A percentile compares a stretch with the other conserved stretches of the same genome.
These are phyloP conservation scores for Menidia beryllina DNA, from an alignment of 2,113 vertebrate species.

Conservation along the genomic window DNA sequence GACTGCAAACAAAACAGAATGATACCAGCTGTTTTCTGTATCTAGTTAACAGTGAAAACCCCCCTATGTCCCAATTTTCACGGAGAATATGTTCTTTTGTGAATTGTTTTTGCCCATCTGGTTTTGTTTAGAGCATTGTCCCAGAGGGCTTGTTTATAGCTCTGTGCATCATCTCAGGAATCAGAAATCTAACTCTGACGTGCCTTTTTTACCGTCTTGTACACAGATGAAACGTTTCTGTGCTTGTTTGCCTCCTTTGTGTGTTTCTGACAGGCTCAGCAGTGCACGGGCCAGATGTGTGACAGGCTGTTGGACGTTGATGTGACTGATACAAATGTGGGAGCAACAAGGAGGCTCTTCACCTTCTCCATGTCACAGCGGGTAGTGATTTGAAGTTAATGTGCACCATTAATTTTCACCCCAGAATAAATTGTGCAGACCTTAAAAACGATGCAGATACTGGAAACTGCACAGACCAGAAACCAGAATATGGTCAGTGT, in stretches of 20 bases:
- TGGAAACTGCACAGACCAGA: constrained; percentile 25
- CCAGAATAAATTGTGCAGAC: constrained; percentile 8
- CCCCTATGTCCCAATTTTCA: constrained; percentile 56
- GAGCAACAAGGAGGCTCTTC: not conserved
- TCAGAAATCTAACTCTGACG: constrained; percentile 45
- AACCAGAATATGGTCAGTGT: constrained; percentile 43
- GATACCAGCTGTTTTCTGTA: constrained; percentile 68
- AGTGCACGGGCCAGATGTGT: constrained; percentile 25
- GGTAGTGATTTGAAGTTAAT: constrained; percentile 5
- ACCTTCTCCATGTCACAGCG: not conserved
- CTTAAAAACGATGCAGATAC: constrained; percentile 12
- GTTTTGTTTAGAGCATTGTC: constrained; percentile 48
- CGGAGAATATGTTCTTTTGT: constrained; percentile 68
- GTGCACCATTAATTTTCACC: constrained; percentile 19
- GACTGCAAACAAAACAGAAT: constrained; percentile 28
- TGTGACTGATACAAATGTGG: constrained; percentile 25
- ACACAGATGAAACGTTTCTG: constrained; percentile 44
- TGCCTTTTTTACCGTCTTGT: constrained; percentile 39
- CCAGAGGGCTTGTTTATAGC: constrained; percentile 69
- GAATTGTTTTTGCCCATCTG: constrained; percentile 69
- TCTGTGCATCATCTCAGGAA: constrained; percentile 62
- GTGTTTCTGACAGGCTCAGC: constrained; percentile 45
- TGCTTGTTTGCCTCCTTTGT: constrained; percentile 48
- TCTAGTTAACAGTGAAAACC: constrained; percentile 50
- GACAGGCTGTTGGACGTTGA: constrained; percentile 28